phyloP scores from a whole-genome alignment of 2,113 vertebrate species.

The Lichenostomus cassidix region DNA sequence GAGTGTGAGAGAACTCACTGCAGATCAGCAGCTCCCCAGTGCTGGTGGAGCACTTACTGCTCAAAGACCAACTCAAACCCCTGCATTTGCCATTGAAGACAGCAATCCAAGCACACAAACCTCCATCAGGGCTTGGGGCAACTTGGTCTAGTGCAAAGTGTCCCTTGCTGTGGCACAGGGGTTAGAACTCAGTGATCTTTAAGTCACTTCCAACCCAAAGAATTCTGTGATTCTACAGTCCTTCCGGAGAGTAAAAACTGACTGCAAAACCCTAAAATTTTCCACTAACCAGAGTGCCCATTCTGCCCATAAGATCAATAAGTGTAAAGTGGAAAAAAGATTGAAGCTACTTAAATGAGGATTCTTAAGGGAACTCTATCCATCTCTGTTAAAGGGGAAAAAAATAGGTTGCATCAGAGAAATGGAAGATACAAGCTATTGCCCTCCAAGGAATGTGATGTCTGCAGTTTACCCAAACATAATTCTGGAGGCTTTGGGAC shows the following conservation, averaged over 20 bases:
- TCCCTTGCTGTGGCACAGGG: neutral
- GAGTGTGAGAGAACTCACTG: neutral
- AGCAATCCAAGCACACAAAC: neutral
- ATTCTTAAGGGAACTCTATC: constrained; percentile 51
- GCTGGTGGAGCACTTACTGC: neutral
- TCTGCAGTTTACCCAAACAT: constrained; percentile 43
- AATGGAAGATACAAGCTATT: constrained; percentile 36
- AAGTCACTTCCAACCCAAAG: neutral
- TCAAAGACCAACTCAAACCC: neutral
- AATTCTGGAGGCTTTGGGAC: constrained; percentile 56
- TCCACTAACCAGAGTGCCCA: neutral
- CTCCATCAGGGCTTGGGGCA: neutral
- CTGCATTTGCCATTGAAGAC: neutral
- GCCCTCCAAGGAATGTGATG: constrained; percentile 44
- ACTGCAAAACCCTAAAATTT: neutral
- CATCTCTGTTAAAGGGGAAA: constrained; percentile 8
- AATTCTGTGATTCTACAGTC: neutral
- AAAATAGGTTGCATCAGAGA: constrained; percentile 1
- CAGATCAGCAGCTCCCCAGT: neutral
- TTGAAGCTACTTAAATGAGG: constrained; percentile 38
- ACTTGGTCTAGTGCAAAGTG: neutral
- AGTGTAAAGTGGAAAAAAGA: constrained; percentile 34
- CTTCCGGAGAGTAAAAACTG: constrained; percentile 1
- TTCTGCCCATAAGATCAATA: constrained; percentile 43
- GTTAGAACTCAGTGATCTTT: neutral